A percentile compares a stretch with the other conserved stretches of the same genome.
Evolutionary conservation across 2,797 vertebrate genomes (phyloP).

Genomic region (Rhincodon typus): DNA sequence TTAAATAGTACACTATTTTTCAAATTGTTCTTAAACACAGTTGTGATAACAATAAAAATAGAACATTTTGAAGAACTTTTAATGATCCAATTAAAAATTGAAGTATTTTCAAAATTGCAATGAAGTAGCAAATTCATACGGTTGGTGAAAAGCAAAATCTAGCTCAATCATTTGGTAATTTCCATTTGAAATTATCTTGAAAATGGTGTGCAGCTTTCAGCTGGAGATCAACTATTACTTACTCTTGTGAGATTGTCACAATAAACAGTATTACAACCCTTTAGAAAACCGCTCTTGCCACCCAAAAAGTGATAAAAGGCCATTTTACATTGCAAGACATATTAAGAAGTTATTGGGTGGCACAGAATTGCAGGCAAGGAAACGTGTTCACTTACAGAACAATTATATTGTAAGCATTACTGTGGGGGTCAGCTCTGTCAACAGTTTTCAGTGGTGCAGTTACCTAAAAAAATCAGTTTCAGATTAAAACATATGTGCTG

Average conservation of each 20-base stretch:
- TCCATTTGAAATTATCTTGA: background rate
- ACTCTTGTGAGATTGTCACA: background rate
- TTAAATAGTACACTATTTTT: background rate
- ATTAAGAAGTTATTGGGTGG: constrained; percentile 69
- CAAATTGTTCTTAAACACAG: background rate
- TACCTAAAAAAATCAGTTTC: constrained; percentile 60
- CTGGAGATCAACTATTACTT: no score
- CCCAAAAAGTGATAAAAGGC: background rate
- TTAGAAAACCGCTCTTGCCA: background rate
- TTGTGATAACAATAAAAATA: constrained; percentile 4
- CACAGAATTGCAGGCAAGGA: constrained; percentile 71
- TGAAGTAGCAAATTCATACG: background rate
- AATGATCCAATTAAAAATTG: background rate
- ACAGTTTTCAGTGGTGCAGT: constrained; percentile 51
- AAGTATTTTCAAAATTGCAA: background rate
- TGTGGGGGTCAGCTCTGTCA: constrained; percentile 64
- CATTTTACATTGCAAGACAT: background rate
- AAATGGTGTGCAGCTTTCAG: background rate
- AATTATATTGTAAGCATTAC: constrained; percentile 66
- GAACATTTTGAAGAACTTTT: background rate
- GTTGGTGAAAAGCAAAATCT: background rate
- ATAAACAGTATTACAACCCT: background rate
- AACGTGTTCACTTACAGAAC: constrained; percentile 72
- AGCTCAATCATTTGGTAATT: background rate
- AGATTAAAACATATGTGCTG: constrained; percentile 59